Evolutionary conservation across 2,113 vertebrate species (phyloP).

Genomic region (Zosterops lateralis): DNA sequence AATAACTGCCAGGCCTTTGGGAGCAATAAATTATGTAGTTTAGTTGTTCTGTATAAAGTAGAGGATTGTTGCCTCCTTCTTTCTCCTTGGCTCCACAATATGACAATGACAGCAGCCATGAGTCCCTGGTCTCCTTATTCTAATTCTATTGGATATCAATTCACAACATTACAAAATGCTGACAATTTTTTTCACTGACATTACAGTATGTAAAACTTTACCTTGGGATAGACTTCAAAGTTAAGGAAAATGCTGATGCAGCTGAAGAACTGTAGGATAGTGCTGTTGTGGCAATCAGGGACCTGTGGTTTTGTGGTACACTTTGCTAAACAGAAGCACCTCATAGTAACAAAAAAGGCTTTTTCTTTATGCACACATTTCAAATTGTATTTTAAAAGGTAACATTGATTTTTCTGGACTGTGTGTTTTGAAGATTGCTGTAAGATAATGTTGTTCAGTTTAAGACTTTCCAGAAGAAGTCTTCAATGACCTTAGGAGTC

Average conservation of each 20-base stretch:
- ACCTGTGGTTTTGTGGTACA: neutral
- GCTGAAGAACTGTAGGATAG: neutral
- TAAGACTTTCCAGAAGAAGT: neutral
- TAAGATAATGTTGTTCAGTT: neutral
- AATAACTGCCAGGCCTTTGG: neutral
- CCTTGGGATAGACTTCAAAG: conserved; percentile 1
- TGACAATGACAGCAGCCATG: neutral
- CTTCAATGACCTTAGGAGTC: neutral
- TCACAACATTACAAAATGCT: conserved; percentile 28
- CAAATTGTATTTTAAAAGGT: neutral
- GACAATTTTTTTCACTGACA: conserved; percentile 25
- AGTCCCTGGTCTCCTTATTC: neutral
- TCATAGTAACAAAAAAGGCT: neutral
- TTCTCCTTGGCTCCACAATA: neutral
- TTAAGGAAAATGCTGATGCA: neutral
- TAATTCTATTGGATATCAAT: neutral
- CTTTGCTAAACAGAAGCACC: neutral
- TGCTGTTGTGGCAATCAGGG: neutral
- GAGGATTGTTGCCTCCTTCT: neutral
- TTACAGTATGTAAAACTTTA: conserved; percentile 42
- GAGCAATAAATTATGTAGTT: neutral
- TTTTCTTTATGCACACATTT: neutral
- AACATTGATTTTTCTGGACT: neutral
- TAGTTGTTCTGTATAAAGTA: neutral
- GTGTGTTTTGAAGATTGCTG: neutral